phyloP scores from a whole-genome alignment of 2,888 invertebrate genomes.

The Papilio demoleus region DNA sequence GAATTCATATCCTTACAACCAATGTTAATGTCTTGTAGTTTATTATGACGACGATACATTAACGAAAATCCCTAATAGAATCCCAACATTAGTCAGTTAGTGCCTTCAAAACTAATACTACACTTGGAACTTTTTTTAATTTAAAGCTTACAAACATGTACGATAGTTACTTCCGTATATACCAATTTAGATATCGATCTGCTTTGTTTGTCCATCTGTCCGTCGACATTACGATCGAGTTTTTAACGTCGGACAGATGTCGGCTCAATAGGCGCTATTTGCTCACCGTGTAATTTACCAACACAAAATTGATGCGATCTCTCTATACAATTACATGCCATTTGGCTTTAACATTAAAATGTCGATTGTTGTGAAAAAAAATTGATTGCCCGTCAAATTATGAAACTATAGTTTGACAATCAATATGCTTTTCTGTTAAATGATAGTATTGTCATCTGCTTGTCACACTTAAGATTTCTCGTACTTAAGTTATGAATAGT shows the following conservation, averaged over 20 bases:
- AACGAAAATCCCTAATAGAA: too few relatives aligned
- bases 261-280: slow-evolving; percentile 48
- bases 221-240: slow-evolving; percentile 51
- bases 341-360: slow-evolving; percentile 44
- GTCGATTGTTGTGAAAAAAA: slow-evolving; percentile 33
- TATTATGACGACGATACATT: too few relatives aligned
- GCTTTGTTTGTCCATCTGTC: slow-evolving; percentile 66
- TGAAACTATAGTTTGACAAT: not conserved
- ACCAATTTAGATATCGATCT: slow-evolving; percentile 35
- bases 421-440: not conserved
- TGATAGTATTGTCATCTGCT: not conserved
- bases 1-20: too few relatives aligned
- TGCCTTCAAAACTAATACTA: too few relatives aligned
- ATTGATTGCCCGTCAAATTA: slow-evolving; percentile 19
- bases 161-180: slow-evolving; percentile 21
- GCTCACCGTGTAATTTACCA: slow-evolving; percentile 49
- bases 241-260: slow-evolving; percentile 55
- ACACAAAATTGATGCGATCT: slow-evolving; percentile 47
- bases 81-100: too few relatives aligned
- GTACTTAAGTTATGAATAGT: not conserved
- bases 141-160: not conserved
- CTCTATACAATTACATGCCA: slow-evolving; percentile 50
- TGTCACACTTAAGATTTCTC: not conserved
- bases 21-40: too few relatives aligned
- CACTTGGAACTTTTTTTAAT: too few relatives aligned